Conservation (phyloP, 2,797 vertebrate genomes). For the Poeciliopsis turneri region DNA sequence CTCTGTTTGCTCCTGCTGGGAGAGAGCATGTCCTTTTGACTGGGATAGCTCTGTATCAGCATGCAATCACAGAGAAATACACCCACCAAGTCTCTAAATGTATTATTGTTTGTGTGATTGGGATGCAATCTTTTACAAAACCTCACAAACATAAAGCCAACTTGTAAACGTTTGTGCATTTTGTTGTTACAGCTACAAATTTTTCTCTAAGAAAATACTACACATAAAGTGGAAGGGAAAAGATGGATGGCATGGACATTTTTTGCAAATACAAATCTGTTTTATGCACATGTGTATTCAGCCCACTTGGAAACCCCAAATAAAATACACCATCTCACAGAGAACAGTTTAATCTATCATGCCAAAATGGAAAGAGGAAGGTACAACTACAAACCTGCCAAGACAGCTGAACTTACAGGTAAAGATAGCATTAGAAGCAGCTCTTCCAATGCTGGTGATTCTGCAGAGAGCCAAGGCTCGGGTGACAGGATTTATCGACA, state of each 20-base stretch:
- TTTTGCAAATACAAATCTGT: not conserved
- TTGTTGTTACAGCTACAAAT: not conserved
- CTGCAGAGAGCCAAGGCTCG: not conserved
- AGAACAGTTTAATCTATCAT: not conserved
- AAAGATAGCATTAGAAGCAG: not conserved
- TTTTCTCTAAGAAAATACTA: not conserved
- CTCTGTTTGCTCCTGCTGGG: slow-evolving; percentile 43
- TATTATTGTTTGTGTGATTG: slow-evolving; percentile 11
- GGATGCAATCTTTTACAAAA: not conserved
- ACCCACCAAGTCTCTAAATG: slow-evolving; percentile 17
- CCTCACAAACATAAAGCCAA: not conserved
- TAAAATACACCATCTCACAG: not conserved
- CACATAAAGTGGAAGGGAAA: not conserved
- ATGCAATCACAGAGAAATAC: slow-evolving; percentile 18
- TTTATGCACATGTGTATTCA: not conserved
- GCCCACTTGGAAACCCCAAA: not conserved
- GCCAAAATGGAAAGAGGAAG: not conserved
- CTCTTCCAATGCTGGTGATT: not conserved
- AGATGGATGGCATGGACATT: not conserved
- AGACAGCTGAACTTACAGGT: not conserved
- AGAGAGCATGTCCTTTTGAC: slow-evolving; percentile 48
- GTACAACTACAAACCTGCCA: not conserved
- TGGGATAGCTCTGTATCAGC: slow-evolving; percentile 51
- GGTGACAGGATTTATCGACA: not conserved
- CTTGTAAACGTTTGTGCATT: not conserved